These are phyloP conservation scores for Caerostris darwini DNA, from an alignment of 1,140 invertebrate genomes.

Conservation along the genomic window DNA sequence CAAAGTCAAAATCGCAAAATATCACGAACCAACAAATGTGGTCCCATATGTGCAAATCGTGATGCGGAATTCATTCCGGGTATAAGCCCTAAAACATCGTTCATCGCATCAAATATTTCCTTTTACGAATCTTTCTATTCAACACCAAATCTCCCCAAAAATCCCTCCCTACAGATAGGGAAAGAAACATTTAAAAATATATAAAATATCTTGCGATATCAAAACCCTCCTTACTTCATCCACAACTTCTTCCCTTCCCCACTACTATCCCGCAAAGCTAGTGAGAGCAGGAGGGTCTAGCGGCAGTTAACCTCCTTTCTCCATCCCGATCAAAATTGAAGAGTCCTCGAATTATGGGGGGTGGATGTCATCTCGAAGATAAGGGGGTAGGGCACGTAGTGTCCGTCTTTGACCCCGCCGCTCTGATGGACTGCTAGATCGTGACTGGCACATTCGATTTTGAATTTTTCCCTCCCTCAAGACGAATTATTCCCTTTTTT, in stretches of 20 bases:
- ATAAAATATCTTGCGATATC: not conserved
- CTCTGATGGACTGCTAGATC: not conserved
- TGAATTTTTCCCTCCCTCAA: not conserved
- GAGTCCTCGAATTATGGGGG: conserved; percentile 37
- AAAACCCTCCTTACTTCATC: not conserved
- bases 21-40: no score
- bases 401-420: not conserved
- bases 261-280: not conserved
- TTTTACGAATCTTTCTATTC: not conserved
- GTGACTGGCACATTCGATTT: conserved; percentile 40
- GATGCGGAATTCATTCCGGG: not conserved
- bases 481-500: conserved; percentile 3
- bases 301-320: not conserved
- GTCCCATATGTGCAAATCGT: not conserved
- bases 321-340: conserved; percentile 1
- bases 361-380: not conserved
- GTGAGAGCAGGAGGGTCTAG: not conserved
- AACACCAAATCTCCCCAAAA: not conserved
- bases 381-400: not conserved
- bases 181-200: not conserved
- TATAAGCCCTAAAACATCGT: not conserved
- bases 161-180: not conserved
- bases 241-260: not conserved
- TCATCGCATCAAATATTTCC: not conserved
- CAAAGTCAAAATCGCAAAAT: no score